These are phyloP conservation scores for Eidolon dupreanum DNA, from an alignment of 2,797 vertebrate genomes.

Conservation along the genomic window DNA sequence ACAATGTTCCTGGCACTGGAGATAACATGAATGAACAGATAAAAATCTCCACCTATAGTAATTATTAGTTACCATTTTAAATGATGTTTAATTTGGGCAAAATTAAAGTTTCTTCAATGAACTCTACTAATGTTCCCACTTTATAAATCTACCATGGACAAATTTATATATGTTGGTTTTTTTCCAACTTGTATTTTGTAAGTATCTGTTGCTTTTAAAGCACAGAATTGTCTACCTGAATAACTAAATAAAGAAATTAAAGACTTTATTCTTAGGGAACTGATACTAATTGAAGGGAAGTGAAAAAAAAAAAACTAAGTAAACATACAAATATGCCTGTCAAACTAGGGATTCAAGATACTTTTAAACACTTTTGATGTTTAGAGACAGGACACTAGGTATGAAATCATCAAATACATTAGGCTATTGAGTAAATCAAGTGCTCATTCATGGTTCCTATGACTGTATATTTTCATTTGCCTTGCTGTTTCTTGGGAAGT, in stretches of 20 bases:
- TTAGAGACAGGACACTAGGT: not conserved
- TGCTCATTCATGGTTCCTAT: not conserved
- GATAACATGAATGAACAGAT: not conserved
- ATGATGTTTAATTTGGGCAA: not conserved
- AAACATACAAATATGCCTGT: not conserved
- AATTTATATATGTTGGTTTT: not conserved
- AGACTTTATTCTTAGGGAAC: not conserved
- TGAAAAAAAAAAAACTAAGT: not conserved
- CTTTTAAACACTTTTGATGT: not conserved
- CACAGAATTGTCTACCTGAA: not conserved
- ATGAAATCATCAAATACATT: not conserved
- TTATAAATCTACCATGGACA: not conserved
- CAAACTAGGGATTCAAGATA: not conserved
- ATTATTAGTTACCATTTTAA: slow-evolving; percentile 11
- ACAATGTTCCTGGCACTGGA: not conserved
- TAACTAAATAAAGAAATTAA: not conserved
- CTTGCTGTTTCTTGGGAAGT: not conserved
- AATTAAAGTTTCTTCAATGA: slow-evolving; percentile 14
- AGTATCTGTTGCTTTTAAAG: slow-evolving; percentile 11
- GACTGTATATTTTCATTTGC: not conserved
- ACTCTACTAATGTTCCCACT: not conserved
- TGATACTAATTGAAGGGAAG: not conserved
- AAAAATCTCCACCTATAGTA: not conserved
- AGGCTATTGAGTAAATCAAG: not conserved
- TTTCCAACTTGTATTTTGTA: not conserved